Conservation (phyloP, 1,140 invertebrate genomes). For the Listronotus oregonensis region DNA sequence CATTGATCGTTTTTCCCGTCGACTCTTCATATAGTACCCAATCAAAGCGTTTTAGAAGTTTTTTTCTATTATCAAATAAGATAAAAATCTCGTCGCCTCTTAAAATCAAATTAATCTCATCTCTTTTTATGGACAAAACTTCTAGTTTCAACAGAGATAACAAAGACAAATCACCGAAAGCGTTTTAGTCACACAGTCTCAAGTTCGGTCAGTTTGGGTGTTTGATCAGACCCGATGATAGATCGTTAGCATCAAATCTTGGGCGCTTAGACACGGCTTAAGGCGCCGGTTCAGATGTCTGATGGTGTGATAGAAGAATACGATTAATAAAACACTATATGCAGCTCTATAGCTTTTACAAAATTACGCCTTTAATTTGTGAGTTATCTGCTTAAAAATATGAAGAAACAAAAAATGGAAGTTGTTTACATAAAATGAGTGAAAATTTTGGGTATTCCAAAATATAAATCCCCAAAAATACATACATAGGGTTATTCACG, state of each 20-base stretch:
- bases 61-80: neutral
- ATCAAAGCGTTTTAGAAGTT: neutral
- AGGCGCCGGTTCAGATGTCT: constrained; percentile 24
- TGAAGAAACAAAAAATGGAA: no score
- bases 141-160: constrained; percentile 26
- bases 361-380: no score
- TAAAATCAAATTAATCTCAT: constrained; percentile 31
- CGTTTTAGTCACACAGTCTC: constrained; percentile 29
- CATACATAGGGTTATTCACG: no score
- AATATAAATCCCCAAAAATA: no score
- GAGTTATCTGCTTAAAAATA: no score
- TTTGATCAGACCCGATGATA: constrained; percentile 32
- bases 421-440: no score
- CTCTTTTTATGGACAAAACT: constrained; percentile 13
- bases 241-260: constrained; percentile 32
- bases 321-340: no score
- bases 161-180: constrained; percentile 32
- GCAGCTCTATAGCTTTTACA: no score
- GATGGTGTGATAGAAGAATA: constrained; percentile 2
- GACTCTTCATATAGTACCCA: no score
- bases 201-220: constrained; percentile 21
- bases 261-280: constrained; percentile 29
- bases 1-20: no score
- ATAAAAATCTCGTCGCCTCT: no score
- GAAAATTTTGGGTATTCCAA: no score